A percentile compares a stretch with the other conserved stretches of the same genome.
Conservation (phyloP, 2,113 vertebrate genomes). For the Craseonycteris thonglongyai region DNA sequence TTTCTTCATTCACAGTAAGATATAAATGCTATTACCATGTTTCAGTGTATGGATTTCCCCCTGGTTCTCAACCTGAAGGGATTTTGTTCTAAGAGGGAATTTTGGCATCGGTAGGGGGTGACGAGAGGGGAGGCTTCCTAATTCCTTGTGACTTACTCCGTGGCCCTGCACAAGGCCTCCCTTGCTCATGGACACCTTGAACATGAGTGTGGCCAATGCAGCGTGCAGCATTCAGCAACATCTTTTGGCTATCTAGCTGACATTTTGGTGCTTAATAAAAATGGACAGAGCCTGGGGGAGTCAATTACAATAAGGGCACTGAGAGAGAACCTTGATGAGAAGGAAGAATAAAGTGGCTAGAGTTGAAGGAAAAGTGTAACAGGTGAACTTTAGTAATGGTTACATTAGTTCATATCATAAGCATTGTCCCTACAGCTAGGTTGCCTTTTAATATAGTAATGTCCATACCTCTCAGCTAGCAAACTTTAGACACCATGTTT, state of each 20-base stretch:
- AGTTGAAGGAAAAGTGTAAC: slow-evolving; percentile 31
- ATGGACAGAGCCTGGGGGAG: slow-evolving; percentile 60
- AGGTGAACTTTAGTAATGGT: not conserved
- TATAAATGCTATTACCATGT: not conserved
- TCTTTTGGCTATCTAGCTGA: slow-evolving; percentile 67
- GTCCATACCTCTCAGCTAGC: not conserved
- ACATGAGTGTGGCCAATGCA: slow-evolving; percentile 12
- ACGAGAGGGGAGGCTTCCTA: not conserved
- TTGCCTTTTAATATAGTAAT: not conserved
- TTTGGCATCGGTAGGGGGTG: not conserved
- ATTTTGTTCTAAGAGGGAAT: not conserved
- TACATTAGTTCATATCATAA: not conserved
- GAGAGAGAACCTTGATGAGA: slow-evolving; percentile 45
- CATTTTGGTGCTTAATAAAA: slow-evolving; percentile 68
- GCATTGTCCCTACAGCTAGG: not conserved
- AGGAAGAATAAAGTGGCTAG: slow-evolving; percentile 15
- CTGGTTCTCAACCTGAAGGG: not conserved
- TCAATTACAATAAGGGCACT: slow-evolving; percentile 58
- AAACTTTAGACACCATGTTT: not conserved
- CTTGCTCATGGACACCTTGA: slow-evolving; percentile 17
- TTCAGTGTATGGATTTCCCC: not conserved
- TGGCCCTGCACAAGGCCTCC: not conserved
- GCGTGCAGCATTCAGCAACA: slow-evolving; percentile 38
- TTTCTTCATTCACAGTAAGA: not conserved
- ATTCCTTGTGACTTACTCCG: not conserved